phyloP scores from a whole-genome alignment of 1,140 invertebrate species.

The Sesamia nonagrioides region DNA sequence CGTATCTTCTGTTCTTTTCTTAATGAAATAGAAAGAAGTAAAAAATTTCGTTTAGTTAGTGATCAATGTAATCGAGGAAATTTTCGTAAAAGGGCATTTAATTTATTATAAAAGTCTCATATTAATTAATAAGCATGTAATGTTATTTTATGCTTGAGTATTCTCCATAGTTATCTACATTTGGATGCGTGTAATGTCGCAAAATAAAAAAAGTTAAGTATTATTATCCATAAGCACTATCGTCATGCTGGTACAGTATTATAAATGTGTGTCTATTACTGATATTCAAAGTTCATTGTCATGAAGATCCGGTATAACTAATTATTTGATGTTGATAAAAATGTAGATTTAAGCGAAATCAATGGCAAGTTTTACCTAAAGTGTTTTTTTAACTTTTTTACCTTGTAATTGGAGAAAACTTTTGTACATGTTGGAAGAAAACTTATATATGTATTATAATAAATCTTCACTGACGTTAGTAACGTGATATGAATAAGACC shows the following conservation, averaged over 20 bases:
- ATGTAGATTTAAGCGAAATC: slow-evolving; percentile 7
- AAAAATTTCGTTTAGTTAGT: too few species aligned
- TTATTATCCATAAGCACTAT: neutral
- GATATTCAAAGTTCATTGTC: neutral
- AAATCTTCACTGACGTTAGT: neutral
- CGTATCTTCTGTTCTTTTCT: too few species aligned
- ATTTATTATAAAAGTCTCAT: too few species aligned
- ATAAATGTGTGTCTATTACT: neutral
- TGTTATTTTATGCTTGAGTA: neutral
- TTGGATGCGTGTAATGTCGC: too few species aligned
- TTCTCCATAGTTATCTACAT: neutral
- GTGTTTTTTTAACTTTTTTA: slow-evolving; percentile 8
- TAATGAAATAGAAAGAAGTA: too few species aligned
- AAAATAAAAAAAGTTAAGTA: neutral
- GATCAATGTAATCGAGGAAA: too few species aligned
- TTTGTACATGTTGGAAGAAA: too few species aligned
- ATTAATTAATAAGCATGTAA: too few species aligned
- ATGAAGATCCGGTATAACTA: slow-evolving; percentile 8
- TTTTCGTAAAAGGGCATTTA: too few species aligned
- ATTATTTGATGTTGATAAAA: slow-evolving; percentile 3
- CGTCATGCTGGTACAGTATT: neutral
- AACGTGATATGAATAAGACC: neutral
- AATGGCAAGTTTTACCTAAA: slow-evolving; percentile 23
- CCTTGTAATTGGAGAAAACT: neutral
- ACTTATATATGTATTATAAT: neutral